phyloP scores from a whole-genome alignment of 64 coral and sea anemone genomes.

The Stichodactyla helianthus region DNA sequence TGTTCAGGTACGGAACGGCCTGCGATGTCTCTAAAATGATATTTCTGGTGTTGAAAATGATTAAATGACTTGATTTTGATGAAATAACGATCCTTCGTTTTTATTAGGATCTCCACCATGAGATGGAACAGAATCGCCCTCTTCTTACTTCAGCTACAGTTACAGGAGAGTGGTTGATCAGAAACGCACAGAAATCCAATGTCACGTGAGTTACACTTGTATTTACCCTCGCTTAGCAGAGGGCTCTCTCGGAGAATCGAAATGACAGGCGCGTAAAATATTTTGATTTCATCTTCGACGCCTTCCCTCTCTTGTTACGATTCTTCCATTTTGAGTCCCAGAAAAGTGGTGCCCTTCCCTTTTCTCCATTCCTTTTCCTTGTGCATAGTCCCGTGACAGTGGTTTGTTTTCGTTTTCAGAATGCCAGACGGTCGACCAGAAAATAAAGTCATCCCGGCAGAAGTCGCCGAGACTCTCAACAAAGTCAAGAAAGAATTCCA shows the following conservation, averaged over 20 bases:
- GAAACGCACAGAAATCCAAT: slow-evolving; percentile 72
- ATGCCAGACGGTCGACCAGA: slow-evolving; percentile 69
- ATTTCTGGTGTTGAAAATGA: neutral
- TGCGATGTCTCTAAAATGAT: neutral
- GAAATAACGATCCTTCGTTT: neutral
- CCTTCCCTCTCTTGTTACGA: no score
- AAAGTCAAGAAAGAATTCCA: slow-evolving; percentile 63
- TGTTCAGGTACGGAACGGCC: neutral
- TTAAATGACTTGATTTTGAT: neutral
- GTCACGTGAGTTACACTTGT: slow-evolving; percentile 51
- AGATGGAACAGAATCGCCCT: slow-evolving; percentile 38
- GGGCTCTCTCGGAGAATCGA: no score
- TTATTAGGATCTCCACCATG: slow-evolving; percentile 15
- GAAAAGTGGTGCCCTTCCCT: neutral
- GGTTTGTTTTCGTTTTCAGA: slow-evolving; percentile 19
- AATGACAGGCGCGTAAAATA: no score
- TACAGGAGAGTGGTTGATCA: slow-evolving; percentile 81
- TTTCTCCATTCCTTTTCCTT: neutral
- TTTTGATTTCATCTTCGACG: no score
- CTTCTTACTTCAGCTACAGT: slow-evolving; percentile 67
- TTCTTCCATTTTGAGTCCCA: no score
- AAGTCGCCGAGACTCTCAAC: slow-evolving; percentile 61
- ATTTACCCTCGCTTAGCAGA: neutral
- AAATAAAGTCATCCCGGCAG: slow-evolving; percentile 59
- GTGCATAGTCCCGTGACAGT: neutral